Evolutionary conservation across 2,113 vertebrate species (phyloP).

Genomic region (Cricetomys ansorgei): DNA sequence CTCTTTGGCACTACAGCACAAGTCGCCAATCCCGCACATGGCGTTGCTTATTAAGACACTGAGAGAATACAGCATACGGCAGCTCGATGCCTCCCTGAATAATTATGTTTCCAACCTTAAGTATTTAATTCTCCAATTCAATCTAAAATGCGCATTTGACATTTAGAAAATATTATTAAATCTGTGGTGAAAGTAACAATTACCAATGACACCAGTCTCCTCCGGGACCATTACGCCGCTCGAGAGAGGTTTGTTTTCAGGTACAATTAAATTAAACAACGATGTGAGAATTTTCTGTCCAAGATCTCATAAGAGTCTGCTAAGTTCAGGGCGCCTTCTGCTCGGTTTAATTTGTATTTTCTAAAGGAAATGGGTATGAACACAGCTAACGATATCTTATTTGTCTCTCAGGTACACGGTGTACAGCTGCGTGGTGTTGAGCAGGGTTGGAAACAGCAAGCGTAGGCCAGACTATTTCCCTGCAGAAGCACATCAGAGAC

Average conservation of each 20-base stretch:
- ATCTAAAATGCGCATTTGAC: constrained; percentile 48
- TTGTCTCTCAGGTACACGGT: constrained; percentile 58
- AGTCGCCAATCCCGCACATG: background rate
- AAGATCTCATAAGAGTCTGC: background rate
- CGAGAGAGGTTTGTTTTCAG: background rate
- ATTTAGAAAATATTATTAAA: constrained; percentile 62
- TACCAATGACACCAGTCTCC: constrained; percentile 17
- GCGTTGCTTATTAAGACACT: background rate
- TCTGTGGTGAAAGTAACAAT: constrained; percentile 29
- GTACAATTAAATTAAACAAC: constrained; percentile 34
- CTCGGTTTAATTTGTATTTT: background rate
- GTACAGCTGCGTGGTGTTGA: background rate
- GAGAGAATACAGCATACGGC: constrained; percentile 32
- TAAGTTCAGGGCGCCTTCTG: background rate
- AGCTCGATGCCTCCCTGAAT: background rate
- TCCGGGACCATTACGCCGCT: constrained; percentile 25
- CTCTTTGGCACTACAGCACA: background rate
- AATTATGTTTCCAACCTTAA: constrained; percentile 44
- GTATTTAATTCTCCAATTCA: constrained; percentile 29
- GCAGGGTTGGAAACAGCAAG: constrained; percentile 58
- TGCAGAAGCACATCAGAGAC: no score
- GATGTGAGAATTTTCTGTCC: constrained; percentile 43
- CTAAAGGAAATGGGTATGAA: fast-evolving
- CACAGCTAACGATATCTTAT: background rate
- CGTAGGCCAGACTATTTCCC: constrained; percentile 45